Evolutionary conservation across 2,113 vertebrate genomes (phyloP).

Genomic region (Notarius quadriscutis): DNA sequence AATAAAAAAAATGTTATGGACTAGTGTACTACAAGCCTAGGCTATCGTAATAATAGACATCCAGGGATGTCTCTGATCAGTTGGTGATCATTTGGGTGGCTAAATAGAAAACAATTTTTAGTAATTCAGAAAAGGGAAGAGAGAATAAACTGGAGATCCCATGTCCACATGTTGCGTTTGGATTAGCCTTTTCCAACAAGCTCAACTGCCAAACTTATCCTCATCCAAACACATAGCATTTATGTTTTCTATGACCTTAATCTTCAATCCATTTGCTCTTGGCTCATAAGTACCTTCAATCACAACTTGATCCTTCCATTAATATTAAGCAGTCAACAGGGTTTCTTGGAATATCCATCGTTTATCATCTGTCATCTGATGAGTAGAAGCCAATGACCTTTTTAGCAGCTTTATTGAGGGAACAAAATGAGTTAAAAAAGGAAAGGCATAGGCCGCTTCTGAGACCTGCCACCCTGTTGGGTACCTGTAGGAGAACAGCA

Average conservation of each 20-base stretch:
- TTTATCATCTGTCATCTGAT: neutral
- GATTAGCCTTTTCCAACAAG: neutral
- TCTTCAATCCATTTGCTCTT: slow-evolving; percentile 19
- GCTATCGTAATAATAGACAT: neutral
- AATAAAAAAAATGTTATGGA: neutral
- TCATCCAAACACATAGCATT: neutral
- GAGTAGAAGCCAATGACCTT: slow-evolving; percentile 4
- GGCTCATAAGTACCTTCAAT: slow-evolving; percentile 14
- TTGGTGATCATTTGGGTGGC: neutral
- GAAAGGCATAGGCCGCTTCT: slow-evolving; percentile 22
- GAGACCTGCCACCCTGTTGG: slow-evolving; percentile 27
- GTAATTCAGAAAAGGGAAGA: neutral
- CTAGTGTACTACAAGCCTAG: neutral
- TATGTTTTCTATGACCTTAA: neutral
- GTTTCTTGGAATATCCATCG: slow-evolving; percentile 7
- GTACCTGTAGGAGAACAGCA: slow-evolving; percentile 56
- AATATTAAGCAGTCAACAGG: slow-evolving; percentile 33
- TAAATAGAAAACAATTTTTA: neutral
- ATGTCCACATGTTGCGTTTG: neutral
- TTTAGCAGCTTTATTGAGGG: slow-evolving; percentile 31
- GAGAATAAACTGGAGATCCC: neutral
- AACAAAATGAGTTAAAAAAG: slow-evolving; percentile 49
- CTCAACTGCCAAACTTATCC: neutral
- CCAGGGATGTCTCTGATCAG: neutral
- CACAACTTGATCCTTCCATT: slow-evolving; percentile 20